Evolutionary conservation across 2,113 vertebrate species (phyloP).

Genomic region (Rhineura floridana): DNA sequence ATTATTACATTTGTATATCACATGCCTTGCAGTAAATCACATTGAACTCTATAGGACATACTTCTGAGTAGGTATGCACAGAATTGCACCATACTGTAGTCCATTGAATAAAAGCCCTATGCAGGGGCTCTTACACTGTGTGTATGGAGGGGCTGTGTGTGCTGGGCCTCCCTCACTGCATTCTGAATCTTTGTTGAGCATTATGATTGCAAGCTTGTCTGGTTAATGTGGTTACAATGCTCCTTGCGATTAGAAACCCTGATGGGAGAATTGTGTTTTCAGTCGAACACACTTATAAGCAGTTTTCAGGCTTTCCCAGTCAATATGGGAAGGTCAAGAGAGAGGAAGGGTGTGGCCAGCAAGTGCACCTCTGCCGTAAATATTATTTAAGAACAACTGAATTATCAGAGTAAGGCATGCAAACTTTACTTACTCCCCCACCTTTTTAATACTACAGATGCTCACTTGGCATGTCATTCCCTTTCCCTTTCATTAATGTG

Average conservation of each 20-base stretch:
- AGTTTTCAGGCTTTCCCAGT: background rate
- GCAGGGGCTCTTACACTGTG: background rate
- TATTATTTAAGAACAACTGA: background rate
- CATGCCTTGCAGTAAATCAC: background rate
- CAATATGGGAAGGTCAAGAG: background rate
- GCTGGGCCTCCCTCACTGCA: background rate
- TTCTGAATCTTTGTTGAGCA: background rate
- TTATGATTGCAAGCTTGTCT: background rate
- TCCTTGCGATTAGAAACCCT: background rate
- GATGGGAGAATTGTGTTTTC: too few relatives aligned
- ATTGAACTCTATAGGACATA: background rate
- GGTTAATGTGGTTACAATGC: background rate
- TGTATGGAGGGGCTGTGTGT: background rate
- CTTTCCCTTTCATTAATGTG: slow-evolving; percentile 11
- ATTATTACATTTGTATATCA: too few relatives aligned
- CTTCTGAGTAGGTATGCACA: background rate
- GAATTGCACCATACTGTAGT: background rate
- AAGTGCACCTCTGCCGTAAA: background rate
- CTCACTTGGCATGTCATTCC: slow-evolving; percentile 8
- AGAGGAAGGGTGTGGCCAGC: background rate
- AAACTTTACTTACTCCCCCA: background rate
- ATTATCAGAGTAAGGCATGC: background rate
- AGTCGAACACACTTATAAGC: background rate
- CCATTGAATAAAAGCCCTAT: background rate
- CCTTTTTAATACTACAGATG: slow-evolving; percentile 1